A percentile compares a stretch with the other conserved stretches of the same genome.
phyloP scores from a whole-genome alignment of 2,888 invertebrate species.

The Rotaria macrura region DNA sequence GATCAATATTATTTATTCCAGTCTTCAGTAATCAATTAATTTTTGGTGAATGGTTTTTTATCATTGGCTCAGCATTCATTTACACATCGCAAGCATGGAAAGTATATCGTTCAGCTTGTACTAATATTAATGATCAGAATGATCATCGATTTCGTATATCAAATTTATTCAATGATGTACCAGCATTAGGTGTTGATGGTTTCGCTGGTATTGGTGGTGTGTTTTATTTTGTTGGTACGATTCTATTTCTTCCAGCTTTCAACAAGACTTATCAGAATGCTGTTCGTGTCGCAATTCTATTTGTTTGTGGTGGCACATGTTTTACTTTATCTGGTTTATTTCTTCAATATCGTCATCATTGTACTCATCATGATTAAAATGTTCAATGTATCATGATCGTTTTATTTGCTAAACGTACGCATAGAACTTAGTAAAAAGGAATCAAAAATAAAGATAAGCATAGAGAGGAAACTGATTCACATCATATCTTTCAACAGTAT shows the following conservation, averaged over 20 bases:
- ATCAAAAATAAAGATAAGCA: too few species aligned
- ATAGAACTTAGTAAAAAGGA: too few species aligned
- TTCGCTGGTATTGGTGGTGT: background rate
- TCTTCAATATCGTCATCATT: conserved; percentile 7
- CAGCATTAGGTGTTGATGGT: background rate
- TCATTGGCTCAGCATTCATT: background rate
- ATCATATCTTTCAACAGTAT: too few species aligned
- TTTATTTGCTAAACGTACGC: too few species aligned
- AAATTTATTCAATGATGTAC: background rate
- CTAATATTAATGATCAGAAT: background rate
- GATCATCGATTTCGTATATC: background rate
- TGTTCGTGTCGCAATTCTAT: background rate
- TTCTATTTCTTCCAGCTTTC: background rate
- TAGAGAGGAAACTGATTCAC: too few species aligned
- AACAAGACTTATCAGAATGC: too few species aligned
- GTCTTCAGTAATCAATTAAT: background rate
- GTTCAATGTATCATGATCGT: too few species aligned
- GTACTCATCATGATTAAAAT: background rate
- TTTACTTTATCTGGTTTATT: background rate
- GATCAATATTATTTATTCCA: background rate
- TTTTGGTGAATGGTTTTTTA: background rate
- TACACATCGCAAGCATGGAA: background rate
- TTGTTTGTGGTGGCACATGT: background rate
- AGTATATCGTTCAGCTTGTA: background rate
- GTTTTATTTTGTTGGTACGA: background rate